Evolutionary conservation across 37 sponge, comb jelly and placozoan genomes (phyloP), one percentile per base, ranked within the genome.

Genomic region (Agelas oroides): DNA sequence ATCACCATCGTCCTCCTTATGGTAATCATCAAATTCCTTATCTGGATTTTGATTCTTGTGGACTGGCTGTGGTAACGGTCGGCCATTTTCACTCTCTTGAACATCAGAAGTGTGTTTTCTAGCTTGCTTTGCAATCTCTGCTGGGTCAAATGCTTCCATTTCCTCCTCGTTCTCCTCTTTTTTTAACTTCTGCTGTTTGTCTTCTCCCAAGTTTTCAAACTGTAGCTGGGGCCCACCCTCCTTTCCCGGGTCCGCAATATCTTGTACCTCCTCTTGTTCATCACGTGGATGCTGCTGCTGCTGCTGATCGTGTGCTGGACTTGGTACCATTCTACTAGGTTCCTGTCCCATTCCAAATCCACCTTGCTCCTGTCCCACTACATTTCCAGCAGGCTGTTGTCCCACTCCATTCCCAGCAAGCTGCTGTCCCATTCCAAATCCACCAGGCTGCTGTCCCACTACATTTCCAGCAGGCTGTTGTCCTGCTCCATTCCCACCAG

Each of bases 201-300:
- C 33, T 6, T 25, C 63, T 61, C 25, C 63, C 27, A 61, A n/a
- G 27, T 25, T 25, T 6, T 27, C 63, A 61, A n/a, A n/a, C 63
- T n/a, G 25, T 11, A 61, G 25, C 68, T 31, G 27, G 1, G 1
- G 33, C 8, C 33, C 33, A 14, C 19, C 33, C 32, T 67, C 68
- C 19, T 67, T 30, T 2, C 32, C 68, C 68, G 27, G 33, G 19
- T 33, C 19, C 34, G 27, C 33, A 33, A 67, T 19, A 30, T 67
- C 68, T 30, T 67, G 27, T 8, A 67, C 68, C 68, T 67, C 68
- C 33, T 67, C 68, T 8, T 67, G 68, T 34, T 67, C 68, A 11
- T 30, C 68, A 18, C 8, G 28, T 31, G 27, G 14, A 2, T 30
- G 68, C 19, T 33, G 65, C n/a, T 64, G 65, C n/a, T 64, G 65